Evolutionary conservation across 2,888 invertebrate genomes (phyloP).

Genomic region (Xestobium rufovillosum): DNA sequence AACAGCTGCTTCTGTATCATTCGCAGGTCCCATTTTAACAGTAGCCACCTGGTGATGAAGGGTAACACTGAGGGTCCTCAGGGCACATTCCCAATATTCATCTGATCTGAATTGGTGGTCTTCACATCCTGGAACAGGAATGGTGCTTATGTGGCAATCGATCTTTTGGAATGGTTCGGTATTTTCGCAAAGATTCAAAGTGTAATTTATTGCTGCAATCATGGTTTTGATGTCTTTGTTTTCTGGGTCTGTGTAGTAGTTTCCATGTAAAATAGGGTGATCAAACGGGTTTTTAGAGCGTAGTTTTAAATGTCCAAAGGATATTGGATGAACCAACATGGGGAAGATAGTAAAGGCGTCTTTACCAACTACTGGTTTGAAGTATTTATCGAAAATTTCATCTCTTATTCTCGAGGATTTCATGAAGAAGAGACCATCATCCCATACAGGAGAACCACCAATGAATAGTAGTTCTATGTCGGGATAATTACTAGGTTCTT

Average conservation of each 20-base stretch:
- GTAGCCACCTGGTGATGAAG: slow-evolving; percentile 50
- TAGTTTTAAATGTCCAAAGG: slow-evolving; percentile 46
- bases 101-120: slow-evolving; percentile 49
- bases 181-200: slow-evolving; percentile 43
- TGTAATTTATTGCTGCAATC: slow-evolving; percentile 47
- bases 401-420: slow-evolving; percentile 17
- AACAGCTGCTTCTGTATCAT: slow-evolving; percentile 48
- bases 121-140: slow-evolving; percentile 50
- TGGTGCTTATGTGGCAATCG: slow-evolving; percentile 49
- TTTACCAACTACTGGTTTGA: slow-evolving; percentile 41
- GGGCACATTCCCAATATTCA: slow-evolving; percentile 59
- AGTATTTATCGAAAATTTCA: slow-evolving; percentile 29
- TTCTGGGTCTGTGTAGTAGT: slow-evolving; percentile 46
- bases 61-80: slow-evolving; percentile 51
- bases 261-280: slow-evolving; percentile 53
- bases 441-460: slow-evolving; percentile 51
- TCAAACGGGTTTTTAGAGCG: slow-evolving; percentile 48
- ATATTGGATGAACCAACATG: slow-evolving; percentile 51
- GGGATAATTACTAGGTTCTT: slow-evolving; percentile 48
- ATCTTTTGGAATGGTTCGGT: slow-evolving; percentile 47
- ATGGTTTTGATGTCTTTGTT: slow-evolving; percentile 44
- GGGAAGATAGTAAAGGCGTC: slow-evolving; percentile 47
- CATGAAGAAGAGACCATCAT: slow-evolving; percentile 40
- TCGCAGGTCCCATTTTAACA: slow-evolving; percentile 47
- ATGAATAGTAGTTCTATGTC: slow-evolving; percentile 58